Evolutionary conservation across 2,797 vertebrate genomes (phyloP).

Genomic region (Petrocephalus schoutedeni): DNA sequence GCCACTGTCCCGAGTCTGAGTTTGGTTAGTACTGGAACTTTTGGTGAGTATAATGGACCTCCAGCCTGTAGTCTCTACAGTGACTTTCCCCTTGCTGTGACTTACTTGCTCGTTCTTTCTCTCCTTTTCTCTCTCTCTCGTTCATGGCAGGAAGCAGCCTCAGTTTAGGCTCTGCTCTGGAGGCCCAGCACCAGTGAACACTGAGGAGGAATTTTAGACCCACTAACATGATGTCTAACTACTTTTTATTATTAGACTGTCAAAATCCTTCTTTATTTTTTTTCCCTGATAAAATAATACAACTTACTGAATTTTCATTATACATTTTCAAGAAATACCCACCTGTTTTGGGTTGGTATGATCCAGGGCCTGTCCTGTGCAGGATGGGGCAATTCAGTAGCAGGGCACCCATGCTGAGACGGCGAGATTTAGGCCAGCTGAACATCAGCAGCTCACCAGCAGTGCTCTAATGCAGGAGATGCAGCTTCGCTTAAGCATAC

Average conservation of each 20-base stretch:
- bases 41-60: neutral
- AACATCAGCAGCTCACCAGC: neutral
- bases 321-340: neutral
- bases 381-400: neutral
- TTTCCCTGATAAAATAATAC: neutral
- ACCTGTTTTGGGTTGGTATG: neutral
- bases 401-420: neutral
- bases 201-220: neutral
- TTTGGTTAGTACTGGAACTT: neutral
- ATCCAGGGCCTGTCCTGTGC: neutral
- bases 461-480: neutral
- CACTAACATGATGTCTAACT: neutral
- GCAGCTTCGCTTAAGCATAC: neutral
- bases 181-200: neutral
- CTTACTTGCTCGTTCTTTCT: constrained; percentile 3
- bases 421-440: neutral
- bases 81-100: constrained; percentile 9
- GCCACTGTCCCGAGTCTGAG: neutral
- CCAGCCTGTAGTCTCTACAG: neutral
- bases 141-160: constrained; percentile 9
- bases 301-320: neutral
- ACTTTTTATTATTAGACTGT: neutral
- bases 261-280: neutral
- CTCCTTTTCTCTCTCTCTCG: constrained; percentile 8
- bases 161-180: neutral